Conservation (phyloP, 2,888 invertebrate species). For the Diplazon laetatorius region DNA sequence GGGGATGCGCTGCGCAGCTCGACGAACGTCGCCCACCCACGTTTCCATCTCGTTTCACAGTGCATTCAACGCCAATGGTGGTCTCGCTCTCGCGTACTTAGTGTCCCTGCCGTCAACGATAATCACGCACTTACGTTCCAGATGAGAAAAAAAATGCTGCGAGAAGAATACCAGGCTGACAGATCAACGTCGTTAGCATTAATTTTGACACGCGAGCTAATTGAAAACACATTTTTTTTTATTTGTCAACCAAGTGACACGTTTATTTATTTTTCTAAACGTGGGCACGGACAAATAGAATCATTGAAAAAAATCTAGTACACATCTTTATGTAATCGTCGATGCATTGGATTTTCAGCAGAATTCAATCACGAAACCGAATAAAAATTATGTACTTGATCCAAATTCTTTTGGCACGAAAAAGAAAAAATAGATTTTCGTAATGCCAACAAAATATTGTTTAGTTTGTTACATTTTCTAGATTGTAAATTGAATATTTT, state of each 20-base stretch:
- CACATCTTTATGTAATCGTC: too few species aligned
- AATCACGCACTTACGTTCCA: slow-evolving; percentile 6
- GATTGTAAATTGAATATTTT: too few species aligned
- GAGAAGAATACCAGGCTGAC: slow-evolving; percentile 2
- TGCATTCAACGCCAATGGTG: slow-evolving; percentile 39
- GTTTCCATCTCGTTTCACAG: slow-evolving; percentile 43
- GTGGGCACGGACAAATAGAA: too few species aligned
- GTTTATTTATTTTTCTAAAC: background rate
- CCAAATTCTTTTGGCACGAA: too few species aligned
- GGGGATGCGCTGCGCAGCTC: slow-evolving; percentile 31
- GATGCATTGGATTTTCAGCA: too few species aligned
- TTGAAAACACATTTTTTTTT: slow-evolving; percentile 47
- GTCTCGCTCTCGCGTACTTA: slow-evolving; percentile 30
- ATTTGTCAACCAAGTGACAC: too few species aligned
- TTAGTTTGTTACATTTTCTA: too few species aligned
- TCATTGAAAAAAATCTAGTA: background rate
- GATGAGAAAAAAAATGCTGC: slow-evolving; percentile 12
- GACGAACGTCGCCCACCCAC: slow-evolving; percentile 63
- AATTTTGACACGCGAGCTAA: slow-evolving; percentile 6
- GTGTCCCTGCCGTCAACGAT: slow-evolving; percentile 33
- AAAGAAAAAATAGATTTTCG: too few species aligned
- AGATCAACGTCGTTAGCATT: slow-evolving; percentile 14
- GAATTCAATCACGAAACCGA: too few species aligned
- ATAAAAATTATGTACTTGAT: too few species aligned
- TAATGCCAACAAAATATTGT: too few species aligned